phyloP scores from a whole-genome alignment of 2,113 vertebrate genomes.

The Aphyosemion australe region DNA sequence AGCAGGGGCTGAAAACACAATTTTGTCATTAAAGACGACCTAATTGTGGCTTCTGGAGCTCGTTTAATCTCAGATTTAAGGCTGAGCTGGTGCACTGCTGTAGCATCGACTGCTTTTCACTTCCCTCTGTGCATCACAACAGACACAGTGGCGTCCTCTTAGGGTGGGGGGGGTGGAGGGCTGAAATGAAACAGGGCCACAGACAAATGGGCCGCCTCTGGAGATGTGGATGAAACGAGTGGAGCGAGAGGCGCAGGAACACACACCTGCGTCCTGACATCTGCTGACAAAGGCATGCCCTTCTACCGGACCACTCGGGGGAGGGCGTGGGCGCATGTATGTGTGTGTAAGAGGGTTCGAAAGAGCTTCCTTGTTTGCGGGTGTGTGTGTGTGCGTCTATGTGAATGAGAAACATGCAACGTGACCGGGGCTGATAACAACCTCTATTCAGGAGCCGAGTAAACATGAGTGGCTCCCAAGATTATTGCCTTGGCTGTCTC shows the following conservation, averaged over 20 bases:
- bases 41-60: slow-evolving; percentile 33
- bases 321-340: slow-evolving; percentile 24
- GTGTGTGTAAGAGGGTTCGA: slow-evolving; percentile 23
- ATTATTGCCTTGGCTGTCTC: slow-evolving; percentile 63
- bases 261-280: slow-evolving; percentile 79
- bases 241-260: slow-evolving; percentile 67
- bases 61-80: slow-evolving; percentile 45
- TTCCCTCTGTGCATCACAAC: slow-evolving; percentile 51
- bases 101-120: slow-evolving; percentile 35
- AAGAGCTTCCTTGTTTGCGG: slow-evolving; percentile 52
- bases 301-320: slow-evolving; percentile 64
- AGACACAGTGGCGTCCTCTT: slow-evolving; percentile 55
- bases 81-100: slow-evolving; percentile 24
- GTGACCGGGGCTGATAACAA: slow-evolving; percentile 75
- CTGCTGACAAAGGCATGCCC: slow-evolving; percentile 79
- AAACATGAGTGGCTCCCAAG: slow-evolving; percentile 70
- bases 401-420: slow-evolving; percentile 72
- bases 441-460: slow-evolving; percentile 66
- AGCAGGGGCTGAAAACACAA: slow-evolving; percentile 13
- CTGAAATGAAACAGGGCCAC: slow-evolving; percentile 74
- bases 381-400: slow-evolving; percentile 42
- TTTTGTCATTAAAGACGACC: slow-evolving; percentile 40
- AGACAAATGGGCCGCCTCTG: slow-evolving; percentile 76
- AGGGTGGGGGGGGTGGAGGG: slow-evolving; percentile 17
- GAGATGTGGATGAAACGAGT: slow-evolving; percentile 74